Evolutionary conservation across 2,888 invertebrate species (phyloP), one percentile per base, ranked within the genome.

Genomic region (Acleris literana): DNA sequence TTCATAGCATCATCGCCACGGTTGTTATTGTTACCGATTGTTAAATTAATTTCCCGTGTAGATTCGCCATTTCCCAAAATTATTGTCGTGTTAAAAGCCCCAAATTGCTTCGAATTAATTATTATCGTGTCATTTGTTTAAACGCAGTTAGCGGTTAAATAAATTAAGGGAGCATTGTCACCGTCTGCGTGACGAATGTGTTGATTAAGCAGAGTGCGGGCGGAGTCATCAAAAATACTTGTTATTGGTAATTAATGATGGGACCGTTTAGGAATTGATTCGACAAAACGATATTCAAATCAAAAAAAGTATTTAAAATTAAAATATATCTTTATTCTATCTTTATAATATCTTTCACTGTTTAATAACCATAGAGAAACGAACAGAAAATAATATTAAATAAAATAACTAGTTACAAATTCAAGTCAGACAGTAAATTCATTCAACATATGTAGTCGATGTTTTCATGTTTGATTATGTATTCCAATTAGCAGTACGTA

Each of bases 21-120:
- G 78, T 82, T 82, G 84, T 88, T 88, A 88, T 90, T 87, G 87
- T 87, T 79, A 80, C 86, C 85, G 83, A 89, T 90, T 82, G 79
- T 73, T 76, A 83, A 86, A 90, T 90, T 91, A 91, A 92, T 90
- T 88, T 84, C 81, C 73, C 83, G 77, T 76, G 75, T 77, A 81
- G 78, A 83, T 82, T 81, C 78, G 80, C 77, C 76, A 79, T 82
- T 81, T 76, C 71, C 72, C 76, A 71, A 65, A 71, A 75, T 82
- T 82, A 83, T 84, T 77, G 80, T 74, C 78, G 77, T 74, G 81
- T 79, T 86, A 77, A 81, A 81, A 77, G 71, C 82, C 78, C 69
- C 79, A 80, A 86, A 86, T 83, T 78, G 81, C 77, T 75, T 73
- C 70, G 69, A 75, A 85, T 85, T 84, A 85, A 86, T 86, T 83